Evolutionary conservation across 53 echinoderm and acorn worm species (phyloP).

Genomic region (Glandiceps talaboti): DNA sequence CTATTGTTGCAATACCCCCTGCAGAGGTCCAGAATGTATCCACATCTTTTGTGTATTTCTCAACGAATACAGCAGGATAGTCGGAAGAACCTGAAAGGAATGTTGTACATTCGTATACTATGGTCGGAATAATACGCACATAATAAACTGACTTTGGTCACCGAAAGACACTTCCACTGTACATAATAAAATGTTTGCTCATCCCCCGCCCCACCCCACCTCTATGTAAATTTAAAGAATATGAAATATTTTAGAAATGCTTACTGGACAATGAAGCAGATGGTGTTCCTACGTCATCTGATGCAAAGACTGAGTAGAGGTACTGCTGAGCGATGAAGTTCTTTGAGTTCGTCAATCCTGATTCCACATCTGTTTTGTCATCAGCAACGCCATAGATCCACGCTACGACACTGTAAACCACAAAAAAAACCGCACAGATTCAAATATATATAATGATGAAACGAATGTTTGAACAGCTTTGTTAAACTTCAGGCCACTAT

Average conservation of each 20-base stretch:
- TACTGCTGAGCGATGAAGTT: neutral
- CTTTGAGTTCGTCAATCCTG: neutral
- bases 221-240: too few relatives aligned
- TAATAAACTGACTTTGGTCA: too few relatives aligned
- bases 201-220: too few relatives aligned
- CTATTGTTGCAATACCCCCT: neutral
- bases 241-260: too few relatives aligned
- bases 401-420: neutral
- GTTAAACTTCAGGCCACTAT: too few relatives aligned
- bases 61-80: neutral
- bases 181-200: too few relatives aligned
- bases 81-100: neutral
- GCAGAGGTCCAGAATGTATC: neutral
- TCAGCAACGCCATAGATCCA: neutral
- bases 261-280: neutral
- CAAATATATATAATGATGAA: too few relatives aligned
- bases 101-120: neutral
- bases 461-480: too few relatives aligned
- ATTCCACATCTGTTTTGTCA: neutral
- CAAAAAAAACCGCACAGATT: too few relatives aligned
- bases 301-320: neutral
- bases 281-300: neutral
- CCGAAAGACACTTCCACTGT: too few relatives aligned
- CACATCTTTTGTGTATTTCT: neutral
- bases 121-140: too few relatives aligned